These are phyloP conservation scores for Brachypteracias leptosomus DNA, from an alignment of 2,113 vertebrate species.

Conservation along the genomic window DNA sequence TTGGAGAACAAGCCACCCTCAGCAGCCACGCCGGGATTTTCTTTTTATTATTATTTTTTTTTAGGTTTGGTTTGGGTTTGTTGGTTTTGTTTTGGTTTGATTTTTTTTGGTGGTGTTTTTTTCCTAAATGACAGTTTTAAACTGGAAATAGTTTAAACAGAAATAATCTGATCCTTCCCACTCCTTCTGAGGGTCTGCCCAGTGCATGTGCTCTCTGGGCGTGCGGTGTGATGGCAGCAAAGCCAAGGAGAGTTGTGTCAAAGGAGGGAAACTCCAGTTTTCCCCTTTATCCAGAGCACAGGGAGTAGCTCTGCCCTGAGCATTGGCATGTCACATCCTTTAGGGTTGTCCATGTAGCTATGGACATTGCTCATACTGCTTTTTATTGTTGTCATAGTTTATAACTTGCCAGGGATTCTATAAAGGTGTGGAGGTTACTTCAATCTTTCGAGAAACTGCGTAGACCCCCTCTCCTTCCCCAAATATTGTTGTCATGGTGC, in stretches of 20 bases:
- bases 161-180: not conserved
- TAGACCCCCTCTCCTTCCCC: not conserved
- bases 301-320: not conserved
- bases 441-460: not conserved
- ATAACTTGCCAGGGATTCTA: not conserved
- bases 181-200: not conserved
- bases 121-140: not conserved
- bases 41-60: not conserved
- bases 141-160: not conserved
- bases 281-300: not conserved
- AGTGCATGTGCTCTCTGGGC: not conserved
- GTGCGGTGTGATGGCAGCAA: not conserved
- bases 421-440: not conserved
- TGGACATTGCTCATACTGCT: not conserved
- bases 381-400: not conserved
- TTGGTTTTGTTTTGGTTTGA: not conserved
- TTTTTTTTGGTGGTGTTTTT: not conserved
- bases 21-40: not conserved
- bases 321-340: not conserved
- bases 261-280: not conserved
- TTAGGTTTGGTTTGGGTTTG: not conserved
- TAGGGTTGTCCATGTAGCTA: accelerated
- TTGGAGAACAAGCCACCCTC: conserved; percentile 33
- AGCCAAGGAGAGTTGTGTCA: not conserved
- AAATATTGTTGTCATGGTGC: not conserved